Evolutionary conservation across 1,140 invertebrate species (phyloP), one percentile per base, ranked within the genome.

Genomic region (Drosophila auraria): DNA sequence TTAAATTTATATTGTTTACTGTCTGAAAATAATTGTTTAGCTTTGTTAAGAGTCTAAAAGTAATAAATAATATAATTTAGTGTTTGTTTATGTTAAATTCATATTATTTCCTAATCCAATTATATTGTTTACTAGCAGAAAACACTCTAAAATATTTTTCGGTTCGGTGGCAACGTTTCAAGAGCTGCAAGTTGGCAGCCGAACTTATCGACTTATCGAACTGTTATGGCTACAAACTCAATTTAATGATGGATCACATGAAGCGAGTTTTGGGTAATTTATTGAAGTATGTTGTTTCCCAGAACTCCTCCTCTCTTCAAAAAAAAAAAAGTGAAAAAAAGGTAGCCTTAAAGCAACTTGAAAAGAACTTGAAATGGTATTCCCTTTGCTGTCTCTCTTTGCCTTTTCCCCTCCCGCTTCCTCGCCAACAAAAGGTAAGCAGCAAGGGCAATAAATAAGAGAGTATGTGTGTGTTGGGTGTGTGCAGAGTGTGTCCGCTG

Each of bases 391-490:
- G 60, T 44, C 44, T 59, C 50, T 17, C 23, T 30, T 30, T 20
- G 62, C 27, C 64, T 12, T 17, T 20, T 56, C 36, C 11, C 23
- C 14, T 36, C 38, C 5, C 44, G 23, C 44, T 44, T 11, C 49
- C 33, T 11, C 27, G 30, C 33, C 36, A 51, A 40, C 65, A 69
- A 70, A 70, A 69, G 64, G 68, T 56, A 54, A 70, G 68, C 68
- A 36, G 64, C 12, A 50, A 68, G 64, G 66, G 49, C 68, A 70
- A 70, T 70, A 70, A 70, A 70, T 70, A 70, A 70, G 49, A n/a
- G 20, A 54, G 38, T 70, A 36, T 62, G 20, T 57, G 60, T 57
- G 20, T 33, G 27, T 5, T 56, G 53, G 20, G 17, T 8, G 33
- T 38, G 38, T 36, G 38, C 9, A 2, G n/a, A 14, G 59, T 49